Evolutionary conservation across 64 coral and sea anemone species (phyloP).

Genomic region (Pocillopora damicornis): DNA sequence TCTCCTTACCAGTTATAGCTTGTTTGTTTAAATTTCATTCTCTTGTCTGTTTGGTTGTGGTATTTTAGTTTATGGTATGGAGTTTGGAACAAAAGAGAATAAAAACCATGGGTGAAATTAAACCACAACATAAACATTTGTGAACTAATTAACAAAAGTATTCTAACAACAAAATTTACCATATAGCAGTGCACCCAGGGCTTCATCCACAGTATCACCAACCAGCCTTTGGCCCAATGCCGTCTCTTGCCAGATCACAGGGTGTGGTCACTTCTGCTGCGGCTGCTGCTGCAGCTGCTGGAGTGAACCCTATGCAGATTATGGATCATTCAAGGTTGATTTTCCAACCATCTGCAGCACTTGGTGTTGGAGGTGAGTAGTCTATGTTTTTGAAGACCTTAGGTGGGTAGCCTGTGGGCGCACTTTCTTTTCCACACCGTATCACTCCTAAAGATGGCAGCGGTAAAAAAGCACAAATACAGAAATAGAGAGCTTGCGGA

Average conservation of each 20-base stretch:
- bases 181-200: slow-evolving; percentile 17
- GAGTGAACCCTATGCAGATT: slow-evolving; percentile 36
- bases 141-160: no score
- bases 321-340: slow-evolving; percentile 35
- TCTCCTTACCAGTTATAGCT: not conserved
- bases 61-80: no score
- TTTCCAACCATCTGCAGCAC: slow-evolving; percentile 29
- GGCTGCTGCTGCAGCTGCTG: slow-evolving; percentile 27
- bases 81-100: no score
- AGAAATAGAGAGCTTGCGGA: no score
- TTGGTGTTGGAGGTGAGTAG: slow-evolving; percentile 19
- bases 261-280: slow-evolving; percentile 33
- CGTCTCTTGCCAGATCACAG: slow-evolving; percentile 20
- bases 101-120: no score
- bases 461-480: no score
- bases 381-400: not conserved
- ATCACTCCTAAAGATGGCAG: no score
- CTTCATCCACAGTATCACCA: slow-evolving; percentile 32
- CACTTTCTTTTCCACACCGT: no score
- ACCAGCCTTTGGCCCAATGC: slow-evolving; percentile 23
- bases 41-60: no score
- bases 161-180: not conserved
- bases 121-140: no score
- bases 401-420: no score
- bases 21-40: no score